Base-by-base conservation (phyloP, 2,797 vertebrate species). In the Furcifer pardalis region DNA sequence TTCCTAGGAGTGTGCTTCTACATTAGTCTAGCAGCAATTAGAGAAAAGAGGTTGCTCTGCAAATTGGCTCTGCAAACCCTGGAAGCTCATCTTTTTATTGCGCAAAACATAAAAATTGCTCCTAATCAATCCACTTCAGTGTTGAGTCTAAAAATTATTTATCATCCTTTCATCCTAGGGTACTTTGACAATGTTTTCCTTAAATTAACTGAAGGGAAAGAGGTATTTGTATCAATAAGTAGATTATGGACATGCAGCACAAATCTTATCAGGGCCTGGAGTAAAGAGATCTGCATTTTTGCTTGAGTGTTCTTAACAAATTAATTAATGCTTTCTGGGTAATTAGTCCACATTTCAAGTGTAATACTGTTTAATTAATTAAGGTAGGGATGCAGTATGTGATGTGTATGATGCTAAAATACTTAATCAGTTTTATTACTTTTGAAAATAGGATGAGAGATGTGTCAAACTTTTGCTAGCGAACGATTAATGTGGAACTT, bases 111-210 rank as follows among this genome's bases (percentile, higher is more conserved):
- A 91, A 95, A 95, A 96, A 96, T 95, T 96, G 94, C 91, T 95
- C 92, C 94, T 96, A 96, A 96, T 97, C 94, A 95, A 95, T 94
- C 95, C 93, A 96, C 95, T 97, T 96, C 94, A 96, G 90, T 91
- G 94, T 94, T 95, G 89, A 85, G 93, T 93, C 92, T 93, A 91
- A 95, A 95, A 96, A 95, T 95, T 86, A 93, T 94, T 94, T 95
- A 90, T 93, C 91, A 95, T 93, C 90, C 90, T 95, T 94, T 95
- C 94, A 91, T 83, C 76, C 71, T 85, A 84, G 90, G 93, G 91
- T 89, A 93, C 91, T 85, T 87, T 84, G 90, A 87, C 94, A 95
- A 96, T 95, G 94, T 94, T 96, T 95, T 94, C 82, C 92, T 88
- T 88, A 91, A 94, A 96, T 95, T 94, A 95, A 93, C 85, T 84